Base-by-base conservation (phyloP, 2,888 invertebrate species). In the Diaperis boleti region DNA sequence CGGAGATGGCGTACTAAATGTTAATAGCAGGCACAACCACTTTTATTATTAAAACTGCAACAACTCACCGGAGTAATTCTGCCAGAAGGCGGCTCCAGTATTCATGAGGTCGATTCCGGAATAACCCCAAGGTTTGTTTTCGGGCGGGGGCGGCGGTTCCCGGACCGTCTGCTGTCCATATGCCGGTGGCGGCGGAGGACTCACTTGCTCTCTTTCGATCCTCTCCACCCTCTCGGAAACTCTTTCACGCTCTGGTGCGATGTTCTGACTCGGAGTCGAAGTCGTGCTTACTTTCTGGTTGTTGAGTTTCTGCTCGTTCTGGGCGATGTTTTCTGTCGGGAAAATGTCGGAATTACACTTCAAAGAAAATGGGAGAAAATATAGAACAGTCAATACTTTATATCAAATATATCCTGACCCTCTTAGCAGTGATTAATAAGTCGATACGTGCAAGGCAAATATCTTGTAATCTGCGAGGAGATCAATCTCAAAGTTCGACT, bases 21-120 rank as follows among this genome's bases (percentile, higher is more conserved):
- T 66, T 42, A 54, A 60, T 60, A 57, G 50, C 15, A 26, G 15
- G 41, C 35, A 35, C 18, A 33, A 37, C 35, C 42, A 35, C 17
- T 49, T 39, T 59, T 41, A 39, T 52, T 52, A 42, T 44, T 52
- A 61, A 61, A 41, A 54, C 14, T 39, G 41, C 31, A 61, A n/a
- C n/a, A n/a, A 74, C 88, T 86, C 80, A 94, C 94, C 94, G 78
- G 94, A 94, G 83, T 94, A 94, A 81, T 94, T 94, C 80, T 94
- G 94, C 94, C 94, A 94, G 83, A 94, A 94, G 37, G 93, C 93
- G 44, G 91, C 90, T 31, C 92, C 92, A 55, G 90, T 90, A 75
- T 91, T 90, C 87, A 94, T 92, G 80, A 94, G 88, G 83, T 94
- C 94, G 69, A 90, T 84, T 54, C 89, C 89, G 26, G 88, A 82